A percentile compares a stretch with the other conserved stretches of the same genome.
phyloP scores from a whole-genome alignment of 2,888 invertebrate species.

The Marasmarcha lunaedactyla region DNA sequence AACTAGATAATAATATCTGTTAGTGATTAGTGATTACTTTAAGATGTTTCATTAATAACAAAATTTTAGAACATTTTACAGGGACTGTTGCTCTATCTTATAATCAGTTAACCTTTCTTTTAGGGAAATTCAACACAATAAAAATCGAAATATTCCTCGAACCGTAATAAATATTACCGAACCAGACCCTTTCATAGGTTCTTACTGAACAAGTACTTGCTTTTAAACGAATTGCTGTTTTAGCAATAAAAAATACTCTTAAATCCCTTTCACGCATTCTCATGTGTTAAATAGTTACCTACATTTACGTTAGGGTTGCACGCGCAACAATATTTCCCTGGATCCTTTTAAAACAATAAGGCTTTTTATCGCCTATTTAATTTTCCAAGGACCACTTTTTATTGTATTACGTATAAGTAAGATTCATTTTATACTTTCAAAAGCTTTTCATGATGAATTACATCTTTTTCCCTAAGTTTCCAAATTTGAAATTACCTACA shows the following conservation, averaged over 20 bases:
- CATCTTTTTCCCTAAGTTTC: conserved; percentile 63
- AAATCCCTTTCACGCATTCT: conserved; percentile 65
- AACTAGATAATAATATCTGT: too few species aligned
- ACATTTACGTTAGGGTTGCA: neutral
- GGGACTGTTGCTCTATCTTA: too few species aligned
- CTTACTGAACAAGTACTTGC: conserved; percentile 53
- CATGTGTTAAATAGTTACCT: conserved; percentile 50
- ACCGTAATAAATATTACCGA: conserved; percentile 55
- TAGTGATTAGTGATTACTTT: too few species aligned
- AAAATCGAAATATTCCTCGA: conserved; percentile 12
- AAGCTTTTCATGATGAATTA: conserved; percentile 68
- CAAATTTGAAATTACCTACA: conserved; percentile 54
- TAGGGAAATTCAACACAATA: conserved; percentile 15
- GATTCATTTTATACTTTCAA: conserved; percentile 41
- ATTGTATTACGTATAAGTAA: conserved; percentile 35
- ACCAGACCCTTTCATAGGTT: conserved; percentile 59
- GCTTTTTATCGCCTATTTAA: conserved; percentile 21
- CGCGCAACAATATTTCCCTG: neutral
- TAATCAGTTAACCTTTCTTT: conserved; percentile 2
- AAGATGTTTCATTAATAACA: too few species aligned
- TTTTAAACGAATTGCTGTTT: conserved; percentile 69
- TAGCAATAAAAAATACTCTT: conserved; percentile 64
- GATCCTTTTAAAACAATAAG: too few species aligned
- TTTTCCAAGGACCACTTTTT: conserved; percentile 49
- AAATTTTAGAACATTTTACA: too few species aligned